phyloP scores from a whole-genome alignment of 2,797 vertebrate genomes.

The Falco rusticolus region DNA sequence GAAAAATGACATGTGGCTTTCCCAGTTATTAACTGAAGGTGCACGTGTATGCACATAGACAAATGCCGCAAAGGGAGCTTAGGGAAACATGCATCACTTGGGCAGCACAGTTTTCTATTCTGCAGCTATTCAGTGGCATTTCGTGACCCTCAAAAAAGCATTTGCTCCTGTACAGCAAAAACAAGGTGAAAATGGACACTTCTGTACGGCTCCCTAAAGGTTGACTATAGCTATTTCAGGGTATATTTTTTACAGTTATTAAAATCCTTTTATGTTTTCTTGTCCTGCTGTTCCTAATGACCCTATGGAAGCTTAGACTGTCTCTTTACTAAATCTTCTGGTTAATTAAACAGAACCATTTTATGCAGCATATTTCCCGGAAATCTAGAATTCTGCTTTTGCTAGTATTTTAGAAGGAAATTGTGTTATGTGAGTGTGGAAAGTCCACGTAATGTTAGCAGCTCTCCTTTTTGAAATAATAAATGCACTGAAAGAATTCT shows the following conservation, averaged over 20 bases:
- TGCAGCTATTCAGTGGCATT: background rate
- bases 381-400: background rate
- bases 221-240: background rate
- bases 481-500: background rate
- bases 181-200: background rate
- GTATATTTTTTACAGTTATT: background rate
- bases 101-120: background rate
- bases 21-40: background rate
- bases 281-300: constrained; percentile 51
- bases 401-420: background rate
- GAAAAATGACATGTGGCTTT: background rate
- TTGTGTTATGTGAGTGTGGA: background rate
- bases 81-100: fast-evolving
- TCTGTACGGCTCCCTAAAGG: background rate
- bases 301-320: background rate
- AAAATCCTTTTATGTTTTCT: constrained; percentile 15
- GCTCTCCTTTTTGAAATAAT: background rate
- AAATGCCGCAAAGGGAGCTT: background rate
- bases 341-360: constrained; percentile 12
- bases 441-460: background rate
- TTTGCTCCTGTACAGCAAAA: background rate
- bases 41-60: background rate
- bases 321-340: constrained; percentile 25
- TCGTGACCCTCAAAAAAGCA: background rate
- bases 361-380: background rate